Conservation (phyloP, 2,888 invertebrate genomes). For the Napeogenes inachia region DNA sequence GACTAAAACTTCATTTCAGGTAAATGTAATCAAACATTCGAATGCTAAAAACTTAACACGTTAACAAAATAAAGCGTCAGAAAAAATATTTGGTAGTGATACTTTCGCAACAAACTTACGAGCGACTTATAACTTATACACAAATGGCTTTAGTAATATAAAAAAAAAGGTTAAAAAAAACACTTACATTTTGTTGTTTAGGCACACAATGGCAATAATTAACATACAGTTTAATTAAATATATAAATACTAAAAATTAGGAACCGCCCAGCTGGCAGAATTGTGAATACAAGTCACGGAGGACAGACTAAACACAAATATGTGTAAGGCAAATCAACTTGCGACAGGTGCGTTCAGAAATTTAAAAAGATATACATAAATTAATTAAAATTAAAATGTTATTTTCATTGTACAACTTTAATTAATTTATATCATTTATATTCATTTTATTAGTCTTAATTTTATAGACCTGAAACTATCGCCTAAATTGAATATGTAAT, state of each 20-base stretch:
- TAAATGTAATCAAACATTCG: neutral
- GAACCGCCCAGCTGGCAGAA: conserved; percentile 72
- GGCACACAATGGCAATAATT: conserved; percentile 30
- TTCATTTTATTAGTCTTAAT: neutral
- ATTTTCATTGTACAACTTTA: neutral
- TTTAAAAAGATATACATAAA: neutral
- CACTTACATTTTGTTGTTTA: conserved; percentile 39
- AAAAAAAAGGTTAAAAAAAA: conserved; percentile 13
- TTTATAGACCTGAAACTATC: no score
- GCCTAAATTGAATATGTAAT: no score
- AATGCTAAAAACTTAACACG: conserved; percentile 16
- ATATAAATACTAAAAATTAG: conserved; percentile 51
- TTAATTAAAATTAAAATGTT: neutral
- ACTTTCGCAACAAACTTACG: conserved; percentile 29
- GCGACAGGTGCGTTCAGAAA: conserved; percentile 12
- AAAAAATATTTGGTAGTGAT: conserved; percentile 29
- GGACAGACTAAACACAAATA: conserved; percentile 15
- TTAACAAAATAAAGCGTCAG: conserved; percentile 21
- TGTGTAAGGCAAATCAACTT: conserved; percentile 8
- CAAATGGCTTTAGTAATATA: neutral
- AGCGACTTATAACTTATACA: conserved; percentile 7
- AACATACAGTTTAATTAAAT: conserved; percentile 21
- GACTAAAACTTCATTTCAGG: neutral
- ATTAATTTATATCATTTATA: neutral
- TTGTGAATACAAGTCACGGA: conserved; percentile 22